phyloP scores from a whole-genome alignment of 2,113 vertebrate species.

The Psilopsiagon aurifrons region DNA sequence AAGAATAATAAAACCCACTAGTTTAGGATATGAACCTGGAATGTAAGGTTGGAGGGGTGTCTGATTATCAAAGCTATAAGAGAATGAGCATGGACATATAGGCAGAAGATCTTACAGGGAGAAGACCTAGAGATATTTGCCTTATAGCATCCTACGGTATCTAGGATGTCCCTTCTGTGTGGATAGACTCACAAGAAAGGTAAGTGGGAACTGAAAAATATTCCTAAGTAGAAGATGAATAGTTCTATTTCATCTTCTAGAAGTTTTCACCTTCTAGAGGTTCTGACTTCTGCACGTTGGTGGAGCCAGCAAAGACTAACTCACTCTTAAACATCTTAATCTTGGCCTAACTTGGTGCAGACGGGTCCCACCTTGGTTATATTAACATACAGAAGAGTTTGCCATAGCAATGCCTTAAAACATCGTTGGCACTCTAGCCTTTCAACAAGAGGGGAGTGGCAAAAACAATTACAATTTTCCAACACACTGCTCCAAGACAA shows the following conservation, averaged over 20 bases:
- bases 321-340: not conserved
- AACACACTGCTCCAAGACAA: not conserved
- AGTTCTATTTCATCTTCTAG: not conserved
- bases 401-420: not conserved
- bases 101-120: not conserved
- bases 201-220: not conserved
- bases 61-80: not conserved
- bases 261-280: not conserved
- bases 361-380: not conserved
- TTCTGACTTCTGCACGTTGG: not conserved
- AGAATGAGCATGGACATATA: not conserved
- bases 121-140: not conserved
- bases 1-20: not conserved
- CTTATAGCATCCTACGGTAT: not conserved
- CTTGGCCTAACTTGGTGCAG: not conserved
- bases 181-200: not conserved
- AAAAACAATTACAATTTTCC: not conserved
- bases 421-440: not conserved
- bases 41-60: not conserved
- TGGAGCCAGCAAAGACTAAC: not conserved
- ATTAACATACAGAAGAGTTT: not conserved
- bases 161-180: not conserved
- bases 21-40: not conserved
- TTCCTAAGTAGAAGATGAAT: not conserved
- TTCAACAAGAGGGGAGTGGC: not conserved